Evolutionary conservation across 2,888 invertebrate species (phyloP).

Genomic region (Apamea monoglypha): DNA sequence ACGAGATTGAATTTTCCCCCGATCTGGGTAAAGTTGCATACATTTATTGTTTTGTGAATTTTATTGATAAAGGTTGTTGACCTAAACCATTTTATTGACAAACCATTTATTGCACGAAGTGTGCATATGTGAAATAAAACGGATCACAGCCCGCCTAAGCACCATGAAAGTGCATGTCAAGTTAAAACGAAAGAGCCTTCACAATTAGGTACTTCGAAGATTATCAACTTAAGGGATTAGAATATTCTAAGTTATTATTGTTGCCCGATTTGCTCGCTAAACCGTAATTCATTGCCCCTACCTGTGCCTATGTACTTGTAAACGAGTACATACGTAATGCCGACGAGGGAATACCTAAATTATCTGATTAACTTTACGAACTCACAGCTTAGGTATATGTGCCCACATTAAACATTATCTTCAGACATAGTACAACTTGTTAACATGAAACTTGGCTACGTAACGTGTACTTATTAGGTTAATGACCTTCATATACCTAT

Average conservation of each 20-base stretch:
- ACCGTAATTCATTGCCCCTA: neutral
- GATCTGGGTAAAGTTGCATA: neutral
- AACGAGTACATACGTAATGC: slow-evolving; percentile 38
- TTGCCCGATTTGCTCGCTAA: neutral
- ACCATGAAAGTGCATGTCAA: slow-evolving; percentile 1
- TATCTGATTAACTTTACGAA: slow-evolving; percentile 62
- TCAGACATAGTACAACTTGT: slow-evolving; percentile 26
- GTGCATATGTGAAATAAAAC: neutral
- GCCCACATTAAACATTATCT: slow-evolving; percentile 17
- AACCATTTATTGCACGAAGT: too few species aligned
- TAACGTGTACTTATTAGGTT: slow-evolving; percentile 4
- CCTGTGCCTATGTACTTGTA: neutral
- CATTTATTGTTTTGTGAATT: neutral
- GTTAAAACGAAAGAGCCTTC: neutral
- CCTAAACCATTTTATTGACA: too few species aligned
- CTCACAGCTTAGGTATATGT: slow-evolving; percentile 34
- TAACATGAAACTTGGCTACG: slow-evolving; percentile 33
- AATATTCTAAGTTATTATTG: slow-evolving; percentile 20
- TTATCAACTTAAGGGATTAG: slow-evolving; percentile 22
- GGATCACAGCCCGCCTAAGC: neutral
- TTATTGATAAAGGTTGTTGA: neutral
- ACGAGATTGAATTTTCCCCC: slow-evolving; percentile 21
- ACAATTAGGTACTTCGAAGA: neutral
- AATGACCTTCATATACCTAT: neutral
- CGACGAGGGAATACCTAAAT: slow-evolving; percentile 45